A percentile compares a stretch with the other conserved stretches of the same genome.
Conservation (phyloP, 1,140 invertebrate genomes). For the Pseudobourletiella spinata region DNA sequence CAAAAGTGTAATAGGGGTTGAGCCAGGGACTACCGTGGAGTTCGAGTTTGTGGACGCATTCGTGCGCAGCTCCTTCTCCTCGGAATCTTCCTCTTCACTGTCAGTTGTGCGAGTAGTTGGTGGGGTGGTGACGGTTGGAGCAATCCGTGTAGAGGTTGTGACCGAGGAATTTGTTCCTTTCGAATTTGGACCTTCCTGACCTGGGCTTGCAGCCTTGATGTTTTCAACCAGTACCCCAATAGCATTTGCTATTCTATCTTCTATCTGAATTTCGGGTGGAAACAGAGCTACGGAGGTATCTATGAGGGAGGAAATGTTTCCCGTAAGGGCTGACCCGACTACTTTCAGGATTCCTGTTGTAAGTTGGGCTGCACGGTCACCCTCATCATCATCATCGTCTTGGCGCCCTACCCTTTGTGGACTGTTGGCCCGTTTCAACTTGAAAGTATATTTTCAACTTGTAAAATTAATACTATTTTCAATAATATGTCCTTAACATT, state of each 20-base stretch:
- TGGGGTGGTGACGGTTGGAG: neutral
- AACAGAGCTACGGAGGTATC: neutral
- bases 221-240: neutral
- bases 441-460: too few species aligned
- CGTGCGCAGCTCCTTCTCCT: neutral
- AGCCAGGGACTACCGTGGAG: neutral
- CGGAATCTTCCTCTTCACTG: neutral
- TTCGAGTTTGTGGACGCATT: neutral
- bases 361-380: neutral
- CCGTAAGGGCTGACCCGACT: neutral
- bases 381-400: neutral
- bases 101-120: neutral
- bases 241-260: neutral
- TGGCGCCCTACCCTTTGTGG: too few species aligned
- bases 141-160: neutral
- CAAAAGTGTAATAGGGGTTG: neutral
- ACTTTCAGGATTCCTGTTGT: neutral
- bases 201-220: neutral
- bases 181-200: neutral
- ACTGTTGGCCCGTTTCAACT: too few species aligned
- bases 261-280: neutral
- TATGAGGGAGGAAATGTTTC: neutral
- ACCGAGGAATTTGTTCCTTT: neutral
- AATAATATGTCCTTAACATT: too few species aligned
- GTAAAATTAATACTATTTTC: too few species aligned